phyloP scores from a whole-genome alignment of 2,113 vertebrate genomes.

The Meriones unguiculatus region DNA sequence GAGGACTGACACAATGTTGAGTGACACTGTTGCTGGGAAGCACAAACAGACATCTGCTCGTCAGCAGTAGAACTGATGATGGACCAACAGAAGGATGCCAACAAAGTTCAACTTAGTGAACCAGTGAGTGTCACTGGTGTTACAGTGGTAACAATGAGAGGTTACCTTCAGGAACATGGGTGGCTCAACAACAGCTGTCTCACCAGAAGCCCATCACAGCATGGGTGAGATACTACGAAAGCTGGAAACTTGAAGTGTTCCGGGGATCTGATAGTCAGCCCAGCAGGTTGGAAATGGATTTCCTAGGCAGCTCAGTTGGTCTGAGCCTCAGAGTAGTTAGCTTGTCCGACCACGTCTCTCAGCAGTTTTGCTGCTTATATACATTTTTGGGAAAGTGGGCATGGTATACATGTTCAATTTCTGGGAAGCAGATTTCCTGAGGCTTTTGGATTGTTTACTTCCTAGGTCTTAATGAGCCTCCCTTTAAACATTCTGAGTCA shows the following conservation, averaged over 20 bases:
- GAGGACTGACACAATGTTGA: background rate
- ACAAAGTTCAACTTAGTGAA: background rate
- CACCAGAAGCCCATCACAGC: background rate
- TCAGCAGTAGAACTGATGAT: background rate
- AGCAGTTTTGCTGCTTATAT: background rate
- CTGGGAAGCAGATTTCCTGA: background rate
- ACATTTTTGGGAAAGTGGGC: background rate
- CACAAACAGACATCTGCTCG: background rate
- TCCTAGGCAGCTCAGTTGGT: background rate
- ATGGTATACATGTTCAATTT: background rate
- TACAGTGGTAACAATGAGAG: background rate
- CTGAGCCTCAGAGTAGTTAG: background rate
- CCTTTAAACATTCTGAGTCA: background rate
- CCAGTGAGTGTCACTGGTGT: background rate
- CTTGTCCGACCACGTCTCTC: background rate
- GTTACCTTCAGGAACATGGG: background rate
- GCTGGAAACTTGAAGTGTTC: background rate
- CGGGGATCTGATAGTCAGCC: too few species aligned
- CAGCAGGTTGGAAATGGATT: background rate
- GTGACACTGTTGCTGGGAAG: background rate
- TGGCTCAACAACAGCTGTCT: background rate
- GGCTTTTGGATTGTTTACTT: background rate
- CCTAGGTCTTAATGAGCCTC: background rate
- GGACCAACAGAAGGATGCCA: background rate
- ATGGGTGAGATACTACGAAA: background rate